Base-by-base conservation (phyloP, 1,140 invertebrate species). In the Dreissena rostriformis region DNA sequence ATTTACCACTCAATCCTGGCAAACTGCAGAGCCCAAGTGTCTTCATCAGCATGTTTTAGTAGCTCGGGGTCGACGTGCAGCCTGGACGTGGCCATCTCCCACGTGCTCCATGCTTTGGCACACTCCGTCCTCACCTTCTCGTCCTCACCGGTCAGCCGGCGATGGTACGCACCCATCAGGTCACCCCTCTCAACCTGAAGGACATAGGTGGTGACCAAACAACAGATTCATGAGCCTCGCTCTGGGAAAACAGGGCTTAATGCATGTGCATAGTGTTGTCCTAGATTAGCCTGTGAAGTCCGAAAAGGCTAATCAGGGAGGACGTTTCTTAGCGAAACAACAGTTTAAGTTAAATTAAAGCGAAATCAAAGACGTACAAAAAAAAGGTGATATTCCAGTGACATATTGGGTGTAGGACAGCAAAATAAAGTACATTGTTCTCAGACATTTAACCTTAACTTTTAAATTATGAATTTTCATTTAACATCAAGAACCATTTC, bases 1-100 rank as follows among this genome's bases (percentile, higher is more conserved):
- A 24, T 61, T 76, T 24, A 92, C 91, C 91, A 88, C 86, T 93
- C 93, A 85, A 93, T 93, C 19, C 92, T 89, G 24, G 93, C 92
- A 89, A 92, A 92, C 82, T 92, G 92, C n/a, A 92, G 85, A 12
- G 89, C 71, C 89, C 90, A 92, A 0, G 39, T 61, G 70, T 92
- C 90, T 63, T 82, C 74, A 14, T 91, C 91, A 11, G 86, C 85
- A n/a, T 57, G 78, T 14, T 84, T 70, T 12, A 93, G 19, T 11
- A 86, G 51, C 19, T 90, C 85, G 11, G 86, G 63, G 84, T 93
- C 88, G 14, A 88, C 49, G 74, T 82, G 82, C 0, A 94, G 85
- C 15, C 90, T 72, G 0, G 90, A 91, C 6, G 92, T 92, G 0
- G 89, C 83, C 90, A 92, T 90, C 80, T 93, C 93, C 93, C 93